Conservation (phyloP, 2,888 invertebrate genomes). For the Hartigia nigra region DNA sequence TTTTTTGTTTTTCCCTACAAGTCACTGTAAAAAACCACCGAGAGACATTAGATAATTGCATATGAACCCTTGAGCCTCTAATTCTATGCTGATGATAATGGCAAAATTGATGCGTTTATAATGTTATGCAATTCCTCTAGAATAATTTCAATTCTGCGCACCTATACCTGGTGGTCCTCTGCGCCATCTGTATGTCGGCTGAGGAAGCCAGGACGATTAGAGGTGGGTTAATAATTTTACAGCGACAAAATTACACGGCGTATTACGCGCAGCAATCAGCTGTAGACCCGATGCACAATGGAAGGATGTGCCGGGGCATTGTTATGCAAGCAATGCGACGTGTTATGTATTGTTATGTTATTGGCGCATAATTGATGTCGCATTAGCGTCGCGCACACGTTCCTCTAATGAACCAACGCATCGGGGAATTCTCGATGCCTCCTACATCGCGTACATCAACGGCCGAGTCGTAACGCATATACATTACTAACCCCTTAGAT, state of each 20-base stretch:
- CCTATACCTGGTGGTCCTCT: not conserved
- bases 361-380: slow-evolving; percentile 62
- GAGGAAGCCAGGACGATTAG: not conserved
- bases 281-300: slow-evolving; percentile 45
- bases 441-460: slow-evolving; percentile 23
- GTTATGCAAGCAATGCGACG: slow-evolving; percentile 61
- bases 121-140: not conserved
- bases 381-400: slow-evolving; percentile 56
- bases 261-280: slow-evolving; percentile 54
- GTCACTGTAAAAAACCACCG: not conserved
- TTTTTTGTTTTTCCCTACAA: too few relatives aligned
- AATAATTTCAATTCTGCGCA: not conserved
- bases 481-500: not conserved
- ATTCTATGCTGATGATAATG: not conserved
- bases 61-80: not conserved
- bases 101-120: not conserved
- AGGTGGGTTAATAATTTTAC: slow-evolving; percentile 28
- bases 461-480: slow-evolving; percentile 10
- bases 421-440: slow-evolving; percentile 37
- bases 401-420: slow-evolving; percentile 56
- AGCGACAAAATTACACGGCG: slow-evolving; percentile 51
- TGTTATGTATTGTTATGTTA: slow-evolving; percentile 62
- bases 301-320: slow-evolving; percentile 51
- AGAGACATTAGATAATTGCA: not conserved
- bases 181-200: not conserved